Evolutionary conservation across 2,113 vertebrate species (phyloP), one percentile per base, ranked within the genome.

Genomic region (Chamaetylas fuelleborni): DNA sequence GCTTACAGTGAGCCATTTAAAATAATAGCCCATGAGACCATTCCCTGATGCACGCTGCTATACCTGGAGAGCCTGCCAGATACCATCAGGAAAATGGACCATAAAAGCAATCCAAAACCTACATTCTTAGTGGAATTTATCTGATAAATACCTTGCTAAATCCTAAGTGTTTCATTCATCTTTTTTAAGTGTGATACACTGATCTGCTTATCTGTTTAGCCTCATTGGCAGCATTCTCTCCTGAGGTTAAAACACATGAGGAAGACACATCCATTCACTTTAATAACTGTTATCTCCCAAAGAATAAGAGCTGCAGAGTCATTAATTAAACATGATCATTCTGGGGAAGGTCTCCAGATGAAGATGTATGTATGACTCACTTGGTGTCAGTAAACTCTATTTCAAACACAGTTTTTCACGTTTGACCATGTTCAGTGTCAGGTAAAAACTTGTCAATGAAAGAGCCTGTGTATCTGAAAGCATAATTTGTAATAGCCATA

Each of bases 61-160:
- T 84, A 95, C 20, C 25, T 65, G 54, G 69, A 88, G 70, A 96
- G 26, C 42, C 95, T 90, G 82, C 86, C 88, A 93, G 94, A 66
- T 69, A 91, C 34, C 53, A 80, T 88, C 71, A 87, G 64, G 78
- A 97, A 96, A 97, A 93, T 47, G 80, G 74, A 72, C 83, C 45
- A 50, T 96, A 90, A 93, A 97, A 95, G 73, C 87, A 84, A 96
- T 88, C 85, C 13, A 9, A 91, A 93, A 31, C 79, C 85, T 84
- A 29, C 64, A 42, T 69, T 94, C 60, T 64, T 91, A 57, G 88
- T 54, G 34, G 82, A 88, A 90, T 88, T 95, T 66, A 64, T 92
- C 72, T 92, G 92, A 86, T 95, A 94, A 97, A 96, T 92, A 96
- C 42, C 74, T 94, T 86, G 83, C 87, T 85, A 93, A 85, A 58